These are phyloP conservation scores for Ganaspis sp. DNA, from an alignment of 1,140 invertebrate species.

Conservation along the genomic window DNA sequence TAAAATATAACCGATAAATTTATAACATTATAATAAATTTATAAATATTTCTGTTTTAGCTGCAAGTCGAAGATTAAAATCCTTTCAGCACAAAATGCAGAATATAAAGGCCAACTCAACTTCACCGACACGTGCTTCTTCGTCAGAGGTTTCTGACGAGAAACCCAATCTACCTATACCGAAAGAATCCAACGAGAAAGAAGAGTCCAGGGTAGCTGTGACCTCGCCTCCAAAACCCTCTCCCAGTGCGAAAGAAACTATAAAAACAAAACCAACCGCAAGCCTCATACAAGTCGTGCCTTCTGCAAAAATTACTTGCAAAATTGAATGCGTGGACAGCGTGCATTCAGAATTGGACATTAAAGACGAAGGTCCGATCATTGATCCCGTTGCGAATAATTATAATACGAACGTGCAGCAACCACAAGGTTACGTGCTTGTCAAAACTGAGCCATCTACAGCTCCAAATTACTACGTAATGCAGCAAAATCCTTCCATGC, in stretches of 20 bases:
- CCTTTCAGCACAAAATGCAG: slow-evolving; percentile 63
- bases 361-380: slow-evolving; percentile 65
- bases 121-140: slow-evolving; percentile 40
- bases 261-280: slow-evolving; percentile 30
- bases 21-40: neutral
- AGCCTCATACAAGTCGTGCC: slow-evolving; percentile 33
- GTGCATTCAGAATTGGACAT: slow-evolving; percentile 72
- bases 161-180: neutral
- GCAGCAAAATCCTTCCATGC: slow-evolving; percentile 38
- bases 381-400: slow-evolving; percentile 47
- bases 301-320: neutral
- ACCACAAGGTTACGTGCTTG: slow-evolving; percentile 58
- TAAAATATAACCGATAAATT: neutral
- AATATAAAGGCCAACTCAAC: slow-evolving; percentile 45
- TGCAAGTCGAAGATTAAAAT: slow-evolving; percentile 62
- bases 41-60: slow-evolving; percentile 50
- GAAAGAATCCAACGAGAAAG: neutral
- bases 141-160: slow-evolving; percentile 21
- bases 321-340: slow-evolving; percentile 49
- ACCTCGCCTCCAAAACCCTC: neutral
- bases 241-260: slow-evolving; percentile 31
- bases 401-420: slow-evolving; percentile 50
- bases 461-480: slow-evolving; percentile 55
- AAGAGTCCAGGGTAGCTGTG: neutral
- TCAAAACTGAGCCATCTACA: slow-evolving; percentile 45